A percentile compares a stretch with the other conserved stretches of the same genome.
Evolutionary conservation across 2,797 vertebrate species (phyloP).

Genomic region (Botia almorhae): DNA sequence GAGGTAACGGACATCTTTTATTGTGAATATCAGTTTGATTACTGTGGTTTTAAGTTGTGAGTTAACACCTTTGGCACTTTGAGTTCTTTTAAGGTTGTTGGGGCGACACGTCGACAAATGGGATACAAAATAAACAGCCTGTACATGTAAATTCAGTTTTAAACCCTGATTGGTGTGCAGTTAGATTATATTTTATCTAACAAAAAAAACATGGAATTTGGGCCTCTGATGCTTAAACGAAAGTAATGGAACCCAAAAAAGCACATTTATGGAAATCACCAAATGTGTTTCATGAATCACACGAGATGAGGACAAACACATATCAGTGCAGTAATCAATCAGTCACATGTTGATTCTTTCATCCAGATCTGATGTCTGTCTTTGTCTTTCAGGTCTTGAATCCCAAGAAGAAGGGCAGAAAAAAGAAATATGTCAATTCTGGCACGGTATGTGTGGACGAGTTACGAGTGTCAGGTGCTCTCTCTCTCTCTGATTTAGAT

Average conservation of each 20-base stretch:
- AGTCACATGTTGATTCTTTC: constrained; percentile 18
- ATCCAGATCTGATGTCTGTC: constrained; percentile 34
- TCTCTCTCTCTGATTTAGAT: constrained; percentile 40
- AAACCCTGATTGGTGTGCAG: too few species aligned
- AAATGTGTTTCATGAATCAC: constrained; percentile 11
- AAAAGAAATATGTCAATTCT: constrained; percentile 95
- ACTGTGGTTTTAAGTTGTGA: background rate
- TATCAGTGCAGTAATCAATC: background rate
- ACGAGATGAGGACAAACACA: background rate
- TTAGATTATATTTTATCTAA: background rate
- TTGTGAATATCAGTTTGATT: background rate
- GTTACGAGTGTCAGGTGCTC: constrained; percentile 42
- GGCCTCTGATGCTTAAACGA: background rate
- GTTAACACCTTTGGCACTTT: too few species aligned
- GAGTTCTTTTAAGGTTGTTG: too few species aligned
- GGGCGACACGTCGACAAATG: too few species aligned
- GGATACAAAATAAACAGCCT: too few species aligned
- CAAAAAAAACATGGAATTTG: background rate
- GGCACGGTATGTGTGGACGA: constrained; percentile 84
- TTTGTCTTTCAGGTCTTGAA: constrained; percentile 83
- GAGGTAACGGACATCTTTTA: constrained; percentile 78
- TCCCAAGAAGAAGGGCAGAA: constrained; percentile 96
- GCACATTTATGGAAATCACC: background rate
- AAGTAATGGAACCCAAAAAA: constrained; percentile 11
- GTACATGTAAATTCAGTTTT: too few species aligned